These are phyloP conservation scores for Anomalospiza imberbis DNA, from an alignment of 2,797 vertebrate species.

Conservation along the genomic window DNA sequence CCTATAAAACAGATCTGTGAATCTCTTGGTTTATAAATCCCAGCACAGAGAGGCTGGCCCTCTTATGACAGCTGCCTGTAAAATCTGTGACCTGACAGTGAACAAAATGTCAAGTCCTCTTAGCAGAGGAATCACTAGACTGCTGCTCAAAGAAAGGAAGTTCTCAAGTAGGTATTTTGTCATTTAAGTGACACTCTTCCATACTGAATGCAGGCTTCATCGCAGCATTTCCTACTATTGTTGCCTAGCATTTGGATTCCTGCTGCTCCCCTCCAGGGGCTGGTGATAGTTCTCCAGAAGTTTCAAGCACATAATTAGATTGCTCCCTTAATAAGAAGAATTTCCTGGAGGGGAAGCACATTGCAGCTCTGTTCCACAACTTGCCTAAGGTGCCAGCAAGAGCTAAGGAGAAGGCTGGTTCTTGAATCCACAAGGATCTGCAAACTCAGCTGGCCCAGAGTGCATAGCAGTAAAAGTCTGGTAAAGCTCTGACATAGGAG, in stretches of 20 bases:
- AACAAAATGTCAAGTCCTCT: conserved; percentile 3
- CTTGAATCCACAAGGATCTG: background rate
- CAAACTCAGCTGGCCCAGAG: background rate
- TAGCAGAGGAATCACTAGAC: background rate
- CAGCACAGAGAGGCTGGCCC: background rate
- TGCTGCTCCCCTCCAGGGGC: background rate
- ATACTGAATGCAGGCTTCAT: background rate
- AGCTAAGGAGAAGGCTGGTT: background rate
- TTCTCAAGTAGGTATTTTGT: conserved; percentile 46
- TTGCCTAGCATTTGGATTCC: conserved; percentile 48
- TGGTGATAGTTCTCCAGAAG: background rate
- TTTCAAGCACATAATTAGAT: conserved; percentile 1
- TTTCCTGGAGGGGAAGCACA: conserved; percentile 9
- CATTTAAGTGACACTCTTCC: conserved; percentile 24
- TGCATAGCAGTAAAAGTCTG: background rate
- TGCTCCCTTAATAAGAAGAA: conserved; percentile 17
- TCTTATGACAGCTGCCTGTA: background rate
- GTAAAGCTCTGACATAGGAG: background rate
- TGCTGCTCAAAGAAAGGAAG: conserved; percentile 2
- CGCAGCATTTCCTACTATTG: conserved; percentile 29
- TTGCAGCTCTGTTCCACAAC: background rate
- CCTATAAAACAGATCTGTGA: background rate
- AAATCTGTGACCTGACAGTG: background rate
- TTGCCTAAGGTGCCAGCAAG: background rate
- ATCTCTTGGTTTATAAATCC: background rate